A percentile compares a stretch with the other conserved stretches of the same genome.
These are phyloP conservation scores for Xenentodon cancila DNA, from an alignment of 2,797 vertebrate genomes.

Conservation along the genomic window DNA sequence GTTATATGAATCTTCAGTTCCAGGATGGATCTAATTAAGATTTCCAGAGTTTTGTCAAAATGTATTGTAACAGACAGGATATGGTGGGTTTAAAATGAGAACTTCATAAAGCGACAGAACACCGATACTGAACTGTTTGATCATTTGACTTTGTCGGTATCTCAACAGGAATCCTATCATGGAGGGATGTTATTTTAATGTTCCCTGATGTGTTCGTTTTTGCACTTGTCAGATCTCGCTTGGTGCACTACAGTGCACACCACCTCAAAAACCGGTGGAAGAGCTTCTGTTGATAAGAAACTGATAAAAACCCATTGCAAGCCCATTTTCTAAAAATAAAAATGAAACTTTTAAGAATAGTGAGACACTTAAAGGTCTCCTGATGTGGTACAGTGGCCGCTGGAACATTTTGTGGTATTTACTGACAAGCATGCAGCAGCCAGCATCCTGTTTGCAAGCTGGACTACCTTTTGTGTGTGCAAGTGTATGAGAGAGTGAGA, in stretches of 20 bases:
- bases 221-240: too few species aligned
- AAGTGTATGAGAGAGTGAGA: not conserved
- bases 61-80: too few species aligned
- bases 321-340: not conserved
- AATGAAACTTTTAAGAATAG: not conserved
- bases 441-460: conserved; percentile 72
- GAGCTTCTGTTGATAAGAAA: too few species aligned
- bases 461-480: conserved; percentile 47
- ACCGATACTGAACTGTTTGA: not conserved
- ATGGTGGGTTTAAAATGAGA: too few species aligned
- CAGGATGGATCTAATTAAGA: not conserved
- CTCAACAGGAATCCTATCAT: too few species aligned
- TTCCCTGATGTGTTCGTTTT: too few species aligned
- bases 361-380: not conserved
- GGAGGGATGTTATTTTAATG: not conserved
- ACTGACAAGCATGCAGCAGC: conserved; percentile 35
- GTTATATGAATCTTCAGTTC: not conserved
- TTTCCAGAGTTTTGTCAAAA: too few species aligned
- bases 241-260: too few species aligned
- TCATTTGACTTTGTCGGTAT: not conserved
- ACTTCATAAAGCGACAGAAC: too few species aligned
- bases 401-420: conserved; percentile 75
- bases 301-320: too few species aligned
- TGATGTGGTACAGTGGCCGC: conserved; percentile 45
- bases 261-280: too few species aligned